Percentiles rank a stretch among this genome's conserved stretches.
These are phyloP conservation scores for Leptoclinus maculatus DNA, from an alignment of 2,797 vertebrate species.

Conservation along the genomic window DNA sequence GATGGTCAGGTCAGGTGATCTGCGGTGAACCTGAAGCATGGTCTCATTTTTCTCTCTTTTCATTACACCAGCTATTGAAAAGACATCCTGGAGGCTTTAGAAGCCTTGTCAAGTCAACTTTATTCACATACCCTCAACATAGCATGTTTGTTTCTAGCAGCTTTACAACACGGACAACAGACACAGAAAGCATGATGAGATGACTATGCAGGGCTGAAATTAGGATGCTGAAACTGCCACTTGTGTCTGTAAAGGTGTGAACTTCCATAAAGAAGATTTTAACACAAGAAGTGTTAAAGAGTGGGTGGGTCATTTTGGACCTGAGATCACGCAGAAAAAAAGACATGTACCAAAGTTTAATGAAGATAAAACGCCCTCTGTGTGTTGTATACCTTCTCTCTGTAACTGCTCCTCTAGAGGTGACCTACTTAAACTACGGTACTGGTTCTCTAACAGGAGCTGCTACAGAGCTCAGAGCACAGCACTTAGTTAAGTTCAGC, in stretches of 20 bases:
- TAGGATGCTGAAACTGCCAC: background rate
- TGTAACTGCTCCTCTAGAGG: conserved; percentile 52
- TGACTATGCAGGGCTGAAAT: background rate
- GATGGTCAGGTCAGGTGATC: background rate
- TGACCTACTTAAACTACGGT: conserved; percentile 55
- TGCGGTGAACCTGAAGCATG: background rate
- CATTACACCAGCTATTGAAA: background rate
- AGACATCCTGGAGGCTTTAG: background rate
- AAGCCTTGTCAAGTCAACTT: background rate
- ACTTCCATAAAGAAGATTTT: background rate
- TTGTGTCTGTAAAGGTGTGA: background rate
- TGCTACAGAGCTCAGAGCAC: background rate
- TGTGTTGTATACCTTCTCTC: conserved; percentile 17
- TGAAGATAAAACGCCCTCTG: conserved; percentile 12
- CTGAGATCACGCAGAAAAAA: background rate
- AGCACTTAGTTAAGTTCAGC: background rate
- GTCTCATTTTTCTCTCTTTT: background rate
- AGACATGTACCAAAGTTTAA: background rate
- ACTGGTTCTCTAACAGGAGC: background rate
- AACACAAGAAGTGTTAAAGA: background rate
- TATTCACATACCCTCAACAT: background rate
- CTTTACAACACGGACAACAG: background rate
- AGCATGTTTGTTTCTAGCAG: background rate
- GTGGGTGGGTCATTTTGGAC: background rate
- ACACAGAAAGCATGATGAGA: background rate